phyloP scores from a whole-genome alignment of 2,888 invertebrate genomes.

The Bedellia somnulentella region DNA sequence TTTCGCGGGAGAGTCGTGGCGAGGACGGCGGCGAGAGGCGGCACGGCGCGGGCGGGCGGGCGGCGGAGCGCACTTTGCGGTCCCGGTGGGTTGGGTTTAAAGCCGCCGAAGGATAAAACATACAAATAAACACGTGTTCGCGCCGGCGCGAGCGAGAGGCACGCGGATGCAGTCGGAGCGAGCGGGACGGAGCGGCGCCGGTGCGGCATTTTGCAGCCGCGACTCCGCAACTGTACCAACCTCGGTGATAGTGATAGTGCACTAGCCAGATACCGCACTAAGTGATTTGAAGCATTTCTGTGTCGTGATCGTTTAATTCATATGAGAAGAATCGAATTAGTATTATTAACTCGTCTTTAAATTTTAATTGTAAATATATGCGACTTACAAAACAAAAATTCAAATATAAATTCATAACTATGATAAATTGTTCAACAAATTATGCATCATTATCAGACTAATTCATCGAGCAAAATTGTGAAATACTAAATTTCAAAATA shows the following conservation, averaged over 20 bases:
- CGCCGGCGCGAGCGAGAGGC: constrained; percentile 62
- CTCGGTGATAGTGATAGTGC: constrained; percentile 1
- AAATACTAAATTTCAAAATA: no score
- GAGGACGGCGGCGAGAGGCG: constrained; percentile 31
- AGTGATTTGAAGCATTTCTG: no score
- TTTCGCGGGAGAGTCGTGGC: constrained; percentile 49
- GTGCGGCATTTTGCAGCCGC: constrained; percentile 56
- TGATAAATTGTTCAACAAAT: no score
- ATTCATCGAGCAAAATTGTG: no score
- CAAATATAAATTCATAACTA: no score
- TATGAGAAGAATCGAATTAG: no score
- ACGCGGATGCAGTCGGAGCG: constrained; percentile 16
- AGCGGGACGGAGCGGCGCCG: constrained; percentile 27
- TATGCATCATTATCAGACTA: no score
- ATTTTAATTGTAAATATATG: no score
- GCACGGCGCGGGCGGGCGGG: constrained; percentile 54
- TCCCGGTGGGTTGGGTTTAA: constrained; percentile 69
- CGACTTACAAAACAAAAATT: no score
- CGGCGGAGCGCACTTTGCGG: constrained; percentile 66
- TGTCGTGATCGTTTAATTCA: no score
- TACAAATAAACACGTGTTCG: constrained; percentile 66
- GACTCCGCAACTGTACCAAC: constrained; percentile 8
- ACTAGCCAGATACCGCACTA: not conserved
- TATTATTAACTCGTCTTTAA: no score
- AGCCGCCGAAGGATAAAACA: constrained; percentile 67